Evolutionary conservation across 2,888 invertebrate species (phyloP).

Genomic region (Drosophila mettleri): DNA sequence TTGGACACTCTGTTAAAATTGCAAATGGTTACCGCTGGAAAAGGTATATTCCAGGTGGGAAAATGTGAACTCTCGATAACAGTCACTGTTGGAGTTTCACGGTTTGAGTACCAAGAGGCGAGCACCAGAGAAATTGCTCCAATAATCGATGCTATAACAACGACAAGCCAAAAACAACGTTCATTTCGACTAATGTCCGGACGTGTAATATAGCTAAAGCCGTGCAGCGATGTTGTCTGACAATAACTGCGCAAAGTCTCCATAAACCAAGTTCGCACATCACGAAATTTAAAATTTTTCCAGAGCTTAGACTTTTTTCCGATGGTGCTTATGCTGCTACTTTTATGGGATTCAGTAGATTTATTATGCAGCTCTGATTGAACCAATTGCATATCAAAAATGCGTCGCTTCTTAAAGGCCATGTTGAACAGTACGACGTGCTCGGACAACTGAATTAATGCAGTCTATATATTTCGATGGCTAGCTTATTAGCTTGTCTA

Average conservation of each 20-base stretch:
- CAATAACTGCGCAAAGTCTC: conserved; percentile 87
- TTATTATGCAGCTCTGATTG: conserved; percentile 32
- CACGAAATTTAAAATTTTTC: conserved; percentile 20
- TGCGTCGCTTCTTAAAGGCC: conserved; percentile 69
- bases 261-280: conserved; percentile 75
- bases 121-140: conserved; percentile 87
- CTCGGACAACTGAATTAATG: conserved; percentile 26
- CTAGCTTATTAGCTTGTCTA: conserved; percentile 56
- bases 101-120: conserved; percentile 87
- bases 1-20: conserved; percentile 87
- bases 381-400: conserved; percentile 64
- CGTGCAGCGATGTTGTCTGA: conserved; percentile 89
- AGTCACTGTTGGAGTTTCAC: conserved; percentile 87
- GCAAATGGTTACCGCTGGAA: conserved; percentile 87
- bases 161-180: conserved; percentile 87
- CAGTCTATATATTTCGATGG: conserved; percentile 5
- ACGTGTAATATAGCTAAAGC: conserved; percentile 89
- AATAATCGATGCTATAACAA: conserved; percentile 86
- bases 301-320: background rate
- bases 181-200: conserved; percentile 86
- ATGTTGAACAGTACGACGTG: conserved; percentile 27
- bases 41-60: conserved; percentile 87
- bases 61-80: conserved; percentile 87
- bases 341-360: conserved; percentile 1
- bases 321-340: background rate